phyloP scores from a whole-genome alignment of 1,140 invertebrate genomes.

The Drosophila elegans region DNA sequence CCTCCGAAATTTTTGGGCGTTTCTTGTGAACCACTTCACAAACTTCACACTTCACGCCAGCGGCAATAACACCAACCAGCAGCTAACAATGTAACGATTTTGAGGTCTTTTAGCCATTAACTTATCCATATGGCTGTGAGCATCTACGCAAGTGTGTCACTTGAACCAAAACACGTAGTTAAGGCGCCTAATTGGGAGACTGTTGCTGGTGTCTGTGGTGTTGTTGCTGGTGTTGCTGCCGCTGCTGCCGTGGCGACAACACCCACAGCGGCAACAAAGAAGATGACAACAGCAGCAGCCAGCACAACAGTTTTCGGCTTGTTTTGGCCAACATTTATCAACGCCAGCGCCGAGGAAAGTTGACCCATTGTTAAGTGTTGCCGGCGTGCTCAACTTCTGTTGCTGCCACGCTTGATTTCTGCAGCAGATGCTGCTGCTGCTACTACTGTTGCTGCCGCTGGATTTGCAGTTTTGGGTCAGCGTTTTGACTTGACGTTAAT shows the following conservation, averaged over 20 bases:
- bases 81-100: conserved; percentile 57
- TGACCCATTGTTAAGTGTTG: conserved; percentile 71
- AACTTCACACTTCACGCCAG: conserved; percentile 26
- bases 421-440: conserved; percentile 40
- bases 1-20: conserved; percentile 10
- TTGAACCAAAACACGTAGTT: conserved; percentile 31
- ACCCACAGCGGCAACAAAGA: conserved; percentile 42
- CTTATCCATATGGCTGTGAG: conserved; percentile 42
- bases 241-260: conserved; percentile 17
- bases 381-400: conserved; percentile 18
- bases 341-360: conserved; percentile 69
- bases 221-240: conserved; percentile 2
- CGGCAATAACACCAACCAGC: conserved; percentile 7
- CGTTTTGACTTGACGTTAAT: conserved; percentile 79
- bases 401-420: conserved; percentile 66
- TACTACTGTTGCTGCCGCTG: conserved; percentile 23
- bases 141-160: conserved; percentile 35
- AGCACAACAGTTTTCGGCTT: conserved; percentile 12
- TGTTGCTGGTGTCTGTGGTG: conserved; percentile 55
- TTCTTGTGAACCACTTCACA: conserved; percentile 42
- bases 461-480: conserved; percentile 70
- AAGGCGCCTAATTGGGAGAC: conserved; percentile 64
- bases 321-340: conserved; percentile 69
- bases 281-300: conserved; percentile 56
- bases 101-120: conserved; percentile 68